Conservation (phyloP, 2,888 invertebrate genomes). For the Eupithecia vulgata region DNA sequence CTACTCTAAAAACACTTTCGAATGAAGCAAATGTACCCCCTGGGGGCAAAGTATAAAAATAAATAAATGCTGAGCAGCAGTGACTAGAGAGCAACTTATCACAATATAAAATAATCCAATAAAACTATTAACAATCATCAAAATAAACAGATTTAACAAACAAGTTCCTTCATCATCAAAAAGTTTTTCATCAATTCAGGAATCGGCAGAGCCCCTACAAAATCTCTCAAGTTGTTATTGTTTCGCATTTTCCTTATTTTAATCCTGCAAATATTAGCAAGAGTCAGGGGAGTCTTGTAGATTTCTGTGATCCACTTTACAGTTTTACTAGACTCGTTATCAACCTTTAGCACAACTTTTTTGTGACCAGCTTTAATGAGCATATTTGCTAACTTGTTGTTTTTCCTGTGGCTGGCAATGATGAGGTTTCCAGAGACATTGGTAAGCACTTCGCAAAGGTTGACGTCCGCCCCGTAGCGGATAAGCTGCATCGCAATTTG, state of each 20-base stretch:
- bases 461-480: slow-evolving; percentile 86
- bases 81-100: slow-evolving; percentile 14
- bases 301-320: slow-evolving; percentile 70
- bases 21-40: neutral
- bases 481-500: slow-evolving; percentile 83
- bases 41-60: neutral
- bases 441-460: slow-evolving; percentile 82
- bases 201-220: slow-evolving; percentile 75
- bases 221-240: slow-evolving; percentile 65
- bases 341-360: slow-evolving; percentile 38
- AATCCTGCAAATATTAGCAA: slow-evolving; percentile 84
- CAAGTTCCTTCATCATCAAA: slow-evolving; percentile 83
- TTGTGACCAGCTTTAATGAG: slow-evolving; percentile 75
- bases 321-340: slow-evolving; percentile 37
- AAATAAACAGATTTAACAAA: slow-evolving; percentile 9
- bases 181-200: slow-evolving; percentile 83
- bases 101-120: neutral
- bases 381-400: slow-evolving; percentile 63
- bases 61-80: slow-evolving; percentile 5
- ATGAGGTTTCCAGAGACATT: slow-evolving; percentile 83
- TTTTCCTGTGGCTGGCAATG: slow-evolving; percentile 74
- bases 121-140: slow-evolving; percentile 7
- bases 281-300: slow-evolving; percentile 76
- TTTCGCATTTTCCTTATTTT: slow-evolving; percentile 70
- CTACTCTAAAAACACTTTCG: neutral